These are phyloP conservation scores for Lamprotornis superbus DNA, from an alignment of 2,113 vertebrate genomes.

Conservation along the genomic window DNA sequence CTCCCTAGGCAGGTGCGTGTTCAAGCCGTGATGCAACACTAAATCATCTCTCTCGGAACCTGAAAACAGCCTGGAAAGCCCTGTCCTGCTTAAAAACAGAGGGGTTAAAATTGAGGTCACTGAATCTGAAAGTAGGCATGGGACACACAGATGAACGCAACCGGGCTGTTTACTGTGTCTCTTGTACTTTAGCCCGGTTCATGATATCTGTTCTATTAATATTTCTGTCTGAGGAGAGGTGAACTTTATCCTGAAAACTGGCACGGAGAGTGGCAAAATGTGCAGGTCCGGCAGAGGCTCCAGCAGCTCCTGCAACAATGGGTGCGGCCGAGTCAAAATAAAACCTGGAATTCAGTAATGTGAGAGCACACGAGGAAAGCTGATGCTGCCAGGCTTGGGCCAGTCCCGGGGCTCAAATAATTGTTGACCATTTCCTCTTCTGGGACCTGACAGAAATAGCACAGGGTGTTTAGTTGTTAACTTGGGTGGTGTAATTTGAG, in stretches of 20 bases:
- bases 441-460: neutral
- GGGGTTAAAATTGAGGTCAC: neutral
- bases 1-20: neutral
- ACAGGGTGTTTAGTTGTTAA: neutral
- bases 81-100: rapidly evolving
- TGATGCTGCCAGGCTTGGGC: neutral
- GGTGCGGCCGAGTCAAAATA: neutral
- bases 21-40: neutral
- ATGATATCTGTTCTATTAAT: conserved; percentile 22
- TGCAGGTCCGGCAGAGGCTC: neutral
- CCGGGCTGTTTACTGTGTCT: neutral
- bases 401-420: neutral
- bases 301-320: neutral
- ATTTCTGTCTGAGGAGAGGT: neutral
- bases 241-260: neutral
- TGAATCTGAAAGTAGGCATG: neutral
- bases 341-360: neutral
- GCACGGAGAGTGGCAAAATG: neutral
- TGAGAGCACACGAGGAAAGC: neutral
- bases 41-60: neutral
- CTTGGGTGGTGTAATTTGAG: neutral
- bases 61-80: neutral
- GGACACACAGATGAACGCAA: neutral
- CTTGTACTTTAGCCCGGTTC: neutral
- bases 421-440: conserved; percentile 16